Conservation (phyloP, 2,888 invertebrate species). For the Conchocele bisecta region DNA sequence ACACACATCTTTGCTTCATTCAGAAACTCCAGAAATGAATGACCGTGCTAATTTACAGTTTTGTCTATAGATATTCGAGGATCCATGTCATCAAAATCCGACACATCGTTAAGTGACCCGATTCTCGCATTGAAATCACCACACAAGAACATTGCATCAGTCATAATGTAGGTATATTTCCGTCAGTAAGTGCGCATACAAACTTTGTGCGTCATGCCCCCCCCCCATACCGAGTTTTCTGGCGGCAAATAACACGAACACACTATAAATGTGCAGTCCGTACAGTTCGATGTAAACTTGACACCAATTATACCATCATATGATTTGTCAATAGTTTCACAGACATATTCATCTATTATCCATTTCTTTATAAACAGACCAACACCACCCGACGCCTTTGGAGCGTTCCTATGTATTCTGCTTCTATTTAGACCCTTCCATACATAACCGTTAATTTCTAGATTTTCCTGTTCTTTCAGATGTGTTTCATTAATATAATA, state of each 20-base stretch:
- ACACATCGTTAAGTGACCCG: conserved; percentile 20
- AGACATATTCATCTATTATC: too few species aligned
- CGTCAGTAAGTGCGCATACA: conserved; percentile 27
- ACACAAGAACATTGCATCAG: conserved; percentile 18
- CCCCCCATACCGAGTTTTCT: conserved; percentile 25
- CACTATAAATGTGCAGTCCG: too few species aligned
- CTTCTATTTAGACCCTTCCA: too few species aligned
- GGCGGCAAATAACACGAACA: conserved; percentile 27
- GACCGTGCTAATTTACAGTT: conserved; percentile 24
- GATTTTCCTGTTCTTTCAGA: too few species aligned
- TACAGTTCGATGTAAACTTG: too few species aligned
- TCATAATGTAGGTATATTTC: conserved; percentile 29
- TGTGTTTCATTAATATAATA: too few species aligned
- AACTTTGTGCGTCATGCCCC: conserved; percentile 30
- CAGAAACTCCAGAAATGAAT: conserved; percentile 27
- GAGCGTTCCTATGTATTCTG: too few species aligned
- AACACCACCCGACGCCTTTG: too few species aligned
- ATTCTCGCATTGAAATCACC: conserved; percentile 40
- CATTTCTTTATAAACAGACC: too few species aligned
- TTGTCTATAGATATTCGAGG: conserved; percentile 8
- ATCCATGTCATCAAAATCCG: conserved; percentile 17
- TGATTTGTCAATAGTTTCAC: too few species aligned
- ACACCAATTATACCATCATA: too few species aligned
- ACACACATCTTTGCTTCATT: conserved; percentile 23
- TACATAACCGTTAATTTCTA: too few species aligned